Evolutionary conservation across 2,797 vertebrate species (phyloP), one percentile per base, ranked within the genome.

Genomic region (Hypotaenidia philippensis): DNA sequence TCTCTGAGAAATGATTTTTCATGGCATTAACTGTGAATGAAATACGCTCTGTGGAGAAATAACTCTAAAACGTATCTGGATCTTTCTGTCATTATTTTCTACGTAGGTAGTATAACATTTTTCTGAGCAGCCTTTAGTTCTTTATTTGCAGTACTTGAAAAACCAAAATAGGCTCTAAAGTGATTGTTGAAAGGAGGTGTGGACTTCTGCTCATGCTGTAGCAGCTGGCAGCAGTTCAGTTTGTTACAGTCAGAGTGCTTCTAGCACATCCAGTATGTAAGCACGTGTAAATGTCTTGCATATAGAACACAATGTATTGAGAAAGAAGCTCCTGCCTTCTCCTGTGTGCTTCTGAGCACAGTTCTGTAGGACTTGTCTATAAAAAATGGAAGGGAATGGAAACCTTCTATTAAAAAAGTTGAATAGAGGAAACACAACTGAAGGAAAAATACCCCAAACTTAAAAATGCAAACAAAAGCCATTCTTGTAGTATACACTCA

Each of bases 31-130:
- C 34, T 89, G 50, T 75, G 60, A 53, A 34, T 65, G 47, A 84
- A 49, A 68, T 53, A 69, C 31, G 31, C 45, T 85, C 17, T 53
- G 40, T 70, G 61, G 63, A 84, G 60, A 89, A 90, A 82, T 90
- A 94, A 90, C 57, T 88, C 87, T 53, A 87, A 89, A 90, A 75
- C 11, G 16, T 41, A 59, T 36, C 13, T 79, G 41, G 17, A 68
- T 64, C 12, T 66, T 83, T 76, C 29, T 29, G 10, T 9, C 7
- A 5, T 25, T 69, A 31, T 77, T 72, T 45, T 31, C 1, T 63
- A 44, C 49, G 36, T 50, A 47, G 59, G 50, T 13, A 16, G 3
- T 40, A 20, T 36, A 52, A 26, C 76, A 69, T 79, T 88, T 75
- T 83, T 55, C 14, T 44, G 40, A 71, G n/a, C 21, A 66, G 13